Conservation (phyloP, 2,888 invertebrate genomes). For the Torymus tubicola region DNA sequence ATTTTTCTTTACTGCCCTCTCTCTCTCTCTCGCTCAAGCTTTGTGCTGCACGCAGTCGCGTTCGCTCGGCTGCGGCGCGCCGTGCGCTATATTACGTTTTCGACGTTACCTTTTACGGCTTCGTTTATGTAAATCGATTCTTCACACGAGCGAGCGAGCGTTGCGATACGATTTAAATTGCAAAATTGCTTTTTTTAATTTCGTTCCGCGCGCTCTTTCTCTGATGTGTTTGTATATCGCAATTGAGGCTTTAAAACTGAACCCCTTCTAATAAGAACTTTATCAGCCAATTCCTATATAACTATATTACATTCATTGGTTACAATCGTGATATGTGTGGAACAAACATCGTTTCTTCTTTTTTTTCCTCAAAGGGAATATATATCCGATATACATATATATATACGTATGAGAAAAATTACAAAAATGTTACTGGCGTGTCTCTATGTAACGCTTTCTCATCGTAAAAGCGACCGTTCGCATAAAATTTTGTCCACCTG, state of each 20-base stretch:
- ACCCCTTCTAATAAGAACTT: neutral
- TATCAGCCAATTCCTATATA: no score
- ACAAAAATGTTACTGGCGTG: neutral
- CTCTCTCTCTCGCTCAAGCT: no score
- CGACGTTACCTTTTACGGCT: conserved; percentile 33
- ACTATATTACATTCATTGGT: no score
- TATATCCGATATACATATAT: no score
- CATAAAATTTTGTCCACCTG: conserved; percentile 13
- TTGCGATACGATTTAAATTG: conserved; percentile 8
- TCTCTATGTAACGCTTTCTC: neutral
- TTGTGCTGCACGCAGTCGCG: neutral
- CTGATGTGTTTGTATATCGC: no score
- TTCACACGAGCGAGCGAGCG: neutral
- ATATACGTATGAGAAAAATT: no score
- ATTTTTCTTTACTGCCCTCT: conserved; percentile 22
- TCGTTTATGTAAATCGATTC: conserved; percentile 38
- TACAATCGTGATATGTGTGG: no score
- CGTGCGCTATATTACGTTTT: conserved; percentile 19
- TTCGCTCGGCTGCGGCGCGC: neutral
- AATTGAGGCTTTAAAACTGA: no score
- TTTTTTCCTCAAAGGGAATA: no score
- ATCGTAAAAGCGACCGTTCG: no score
- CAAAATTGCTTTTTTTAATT: conserved; percentile 20
- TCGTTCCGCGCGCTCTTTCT: neutral
- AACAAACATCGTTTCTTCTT: no score